Evolutionary conservation across 1,140 invertebrate species (phyloP), one percentile per base, ranked within the genome.

Genomic region (Ostrea edulis): DNA sequence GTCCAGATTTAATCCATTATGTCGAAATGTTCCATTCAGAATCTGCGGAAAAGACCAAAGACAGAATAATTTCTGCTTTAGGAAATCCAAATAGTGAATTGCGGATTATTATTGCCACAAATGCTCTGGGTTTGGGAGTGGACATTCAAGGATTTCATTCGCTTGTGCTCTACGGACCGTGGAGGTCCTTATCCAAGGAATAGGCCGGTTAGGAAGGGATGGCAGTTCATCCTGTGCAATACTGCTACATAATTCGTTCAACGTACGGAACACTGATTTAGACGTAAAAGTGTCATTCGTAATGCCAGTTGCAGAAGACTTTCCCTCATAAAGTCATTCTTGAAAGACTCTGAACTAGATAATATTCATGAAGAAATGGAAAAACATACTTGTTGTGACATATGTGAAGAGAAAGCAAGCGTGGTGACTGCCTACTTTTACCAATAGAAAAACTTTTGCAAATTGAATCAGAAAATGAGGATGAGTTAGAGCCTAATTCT

Each of bases 321-420:
- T 20, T 53, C 52, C 1, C 11, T 85, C 8, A 85, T 88, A 84
- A 77, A 55, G 8, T 29, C 22, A 71, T 88, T 88, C 25, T 51
- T 88, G 52, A 53, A 51, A 51, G 83, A 84, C 5, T 29, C n/a
- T n/a, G 84, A 85, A 22, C 29, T 88, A 0, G 5, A 85, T n/a
- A 3, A 58, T 82, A 20, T 85, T 68, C 54, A 55, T 68, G 44
- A 68, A 22, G 71, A 62, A 54, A 55, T 53, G 14, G 65, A 62
- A 44, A 82, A 84, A n/a, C 83, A 88, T 29, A 88, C 87, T 8
- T 88, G 83, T 85, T 88, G 87, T 85, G 87, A 88, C 52, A n/a
- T n/a, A n/a, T n/a, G n/a, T n/a, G n/a, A n/a, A n/a, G n/a, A n/a
- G n/a, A n/a, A n/a, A n/a, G n/a, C n/a, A n/a, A n/a, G n/a, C n/a